Percentiles rank a stretch among this genome's conserved stretches.
Conservation (phyloP, 2,113 vertebrate genomes). For the Rhabdornis inornatus region DNA sequence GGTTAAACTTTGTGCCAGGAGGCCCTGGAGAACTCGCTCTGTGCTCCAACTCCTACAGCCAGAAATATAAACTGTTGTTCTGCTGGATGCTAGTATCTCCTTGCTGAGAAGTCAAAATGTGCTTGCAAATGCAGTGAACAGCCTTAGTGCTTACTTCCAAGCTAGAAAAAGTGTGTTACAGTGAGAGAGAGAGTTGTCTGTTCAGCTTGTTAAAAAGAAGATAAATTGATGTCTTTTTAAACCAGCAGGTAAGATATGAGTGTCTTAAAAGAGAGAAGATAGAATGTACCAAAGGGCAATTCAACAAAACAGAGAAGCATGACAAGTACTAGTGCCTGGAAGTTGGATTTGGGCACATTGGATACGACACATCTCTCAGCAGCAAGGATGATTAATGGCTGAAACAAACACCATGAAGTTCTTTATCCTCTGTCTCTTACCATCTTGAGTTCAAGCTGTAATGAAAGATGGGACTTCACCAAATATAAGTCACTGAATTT, state of each 20-base stretch:
- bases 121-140: neutral
- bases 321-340: neutral
- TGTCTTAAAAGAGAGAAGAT: neutral
- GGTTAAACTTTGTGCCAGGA: neutral
- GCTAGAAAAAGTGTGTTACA: neutral
- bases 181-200: neutral
- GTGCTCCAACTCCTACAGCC: neutral
- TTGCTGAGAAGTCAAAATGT: neutral
- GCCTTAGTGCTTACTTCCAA: neutral
- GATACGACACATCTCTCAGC: neutral
- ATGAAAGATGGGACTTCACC: conserved; percentile 2
- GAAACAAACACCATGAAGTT: neutral
- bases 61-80: neutral
- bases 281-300: neutral
- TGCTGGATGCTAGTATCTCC: neutral
- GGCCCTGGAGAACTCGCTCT: accelerated
- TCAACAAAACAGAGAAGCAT: neutral
- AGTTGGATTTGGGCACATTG: neutral
- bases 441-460: neutral
- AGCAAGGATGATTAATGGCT: neutral
- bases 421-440: neutral
- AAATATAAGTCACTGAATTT: neutral
- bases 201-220: neutral
- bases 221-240: neutral
- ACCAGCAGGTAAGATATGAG: neutral